Conservation (phyloP, 2,888 invertebrate genomes). For the Callosobruchus maculatus region DNA sequence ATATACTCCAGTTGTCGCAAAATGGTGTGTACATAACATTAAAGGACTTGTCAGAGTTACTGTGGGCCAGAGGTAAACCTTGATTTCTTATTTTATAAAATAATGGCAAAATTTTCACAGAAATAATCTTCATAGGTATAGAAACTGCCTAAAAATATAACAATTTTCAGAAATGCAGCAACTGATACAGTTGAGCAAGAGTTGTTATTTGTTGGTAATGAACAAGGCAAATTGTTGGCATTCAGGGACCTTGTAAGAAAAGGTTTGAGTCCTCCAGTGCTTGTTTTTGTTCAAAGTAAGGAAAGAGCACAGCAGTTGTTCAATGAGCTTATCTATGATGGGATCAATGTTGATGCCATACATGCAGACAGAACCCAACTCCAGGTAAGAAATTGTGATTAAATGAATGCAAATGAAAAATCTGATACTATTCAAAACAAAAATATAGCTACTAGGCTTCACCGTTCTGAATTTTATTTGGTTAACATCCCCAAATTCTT, state of each 20-base stretch:
- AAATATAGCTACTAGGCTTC: too few species aligned
- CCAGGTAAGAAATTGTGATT: slow-evolving; percentile 55
- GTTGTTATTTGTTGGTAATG: slow-evolving; percentile 85
- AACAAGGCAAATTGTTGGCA: slow-evolving; percentile 84
- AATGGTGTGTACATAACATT: slow-evolving; percentile 85
- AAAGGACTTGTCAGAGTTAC: slow-evolving; percentile 78
- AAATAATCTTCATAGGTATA: too few species aligned
- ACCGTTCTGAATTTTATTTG: too few species aligned
- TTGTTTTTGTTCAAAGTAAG: slow-evolving; percentile 83
- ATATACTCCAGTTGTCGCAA: slow-evolving; percentile 81
- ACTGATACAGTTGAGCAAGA: slow-evolving; percentile 83
- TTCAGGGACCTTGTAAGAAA: slow-evolving; percentile 78
- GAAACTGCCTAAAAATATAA: too few species aligned
- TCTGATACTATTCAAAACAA: neutral
- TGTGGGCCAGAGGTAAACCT: slow-evolving; percentile 75
- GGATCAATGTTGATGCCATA: slow-evolving; percentile 89
- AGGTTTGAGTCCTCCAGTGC: slow-evolving; percentile 85
- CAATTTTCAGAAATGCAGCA: slow-evolving; percentile 73
- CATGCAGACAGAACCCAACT: slow-evolving; percentile 87
- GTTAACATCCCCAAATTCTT: too few species aligned
- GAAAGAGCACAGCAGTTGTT: slow-evolving; percentile 92
- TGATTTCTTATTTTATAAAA: too few species aligned
- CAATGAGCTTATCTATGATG: slow-evolving; percentile 85
- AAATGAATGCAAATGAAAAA: too few species aligned
- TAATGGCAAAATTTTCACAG: too few species aligned